Conservation (phyloP, 2,888 invertebrate genomes). For the Noctua comes region DNA sequence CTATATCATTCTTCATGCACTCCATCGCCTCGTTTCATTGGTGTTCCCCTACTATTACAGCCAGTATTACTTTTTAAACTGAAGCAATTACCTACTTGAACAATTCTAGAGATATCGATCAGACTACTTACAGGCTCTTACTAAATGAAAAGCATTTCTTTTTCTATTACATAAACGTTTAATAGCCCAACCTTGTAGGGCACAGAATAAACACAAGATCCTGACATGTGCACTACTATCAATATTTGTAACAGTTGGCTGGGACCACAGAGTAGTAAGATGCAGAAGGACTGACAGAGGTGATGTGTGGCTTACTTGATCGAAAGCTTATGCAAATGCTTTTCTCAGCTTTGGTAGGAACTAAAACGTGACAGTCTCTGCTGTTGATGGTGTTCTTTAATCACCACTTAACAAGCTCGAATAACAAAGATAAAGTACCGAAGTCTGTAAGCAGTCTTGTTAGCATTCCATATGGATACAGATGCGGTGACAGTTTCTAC, state of each 20-base stretch:
- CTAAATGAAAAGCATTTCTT: slow-evolving; percentile 38
- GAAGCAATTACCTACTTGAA: slow-evolving; percentile 28
- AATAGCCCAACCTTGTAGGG: slow-evolving; percentile 51
- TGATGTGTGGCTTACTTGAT: too few relatives aligned
- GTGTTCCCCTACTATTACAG: not conserved
- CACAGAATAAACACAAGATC: slow-evolving; percentile 45
- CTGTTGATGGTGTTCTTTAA: too few relatives aligned
- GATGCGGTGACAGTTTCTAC: too few relatives aligned
- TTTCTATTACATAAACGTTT: slow-evolving; percentile 48
- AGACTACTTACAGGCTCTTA: not conserved
- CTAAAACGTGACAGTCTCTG: too few relatives aligned
- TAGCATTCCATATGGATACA: too few relatives aligned
- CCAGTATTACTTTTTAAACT: slow-evolving; percentile 12
- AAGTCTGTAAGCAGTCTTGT: too few relatives aligned
- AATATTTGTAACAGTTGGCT: slow-evolving; percentile 66
- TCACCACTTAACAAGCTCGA: too few relatives aligned
- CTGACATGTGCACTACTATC: slow-evolving; percentile 53
- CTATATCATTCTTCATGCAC: not conserved
- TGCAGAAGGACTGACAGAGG: not conserved
- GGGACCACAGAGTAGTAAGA: slow-evolving; percentile 18
- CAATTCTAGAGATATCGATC: slow-evolving; percentile 33
- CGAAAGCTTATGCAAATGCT: too few relatives aligned
- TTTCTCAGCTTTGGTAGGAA: too few relatives aligned
- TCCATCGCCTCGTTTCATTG: not conserved
- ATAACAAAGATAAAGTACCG: too few relatives aligned